A percentile compares a stretch with the other conserved stretches of the same genome.
Evolutionary conservation across 64 coral and sea anemone genomes (phyloP).

Genomic region (Trachythela sp.): DNA sequence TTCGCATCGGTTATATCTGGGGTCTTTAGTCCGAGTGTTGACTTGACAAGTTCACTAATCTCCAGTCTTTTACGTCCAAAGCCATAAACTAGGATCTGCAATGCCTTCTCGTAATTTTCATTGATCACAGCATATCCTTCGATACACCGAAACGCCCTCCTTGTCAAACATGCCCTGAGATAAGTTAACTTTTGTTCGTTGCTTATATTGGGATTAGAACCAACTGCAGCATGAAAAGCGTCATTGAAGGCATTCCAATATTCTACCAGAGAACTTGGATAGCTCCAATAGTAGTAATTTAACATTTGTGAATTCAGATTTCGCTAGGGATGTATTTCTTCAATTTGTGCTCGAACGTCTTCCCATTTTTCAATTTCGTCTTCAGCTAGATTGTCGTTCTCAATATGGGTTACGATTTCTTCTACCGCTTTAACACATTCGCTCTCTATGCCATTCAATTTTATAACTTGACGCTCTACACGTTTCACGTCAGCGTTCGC

Average conservation of each 20-base stretch:
- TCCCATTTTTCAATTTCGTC: neutral
- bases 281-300: conserved; percentile 44
- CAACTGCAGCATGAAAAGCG: conserved; percentile 49
- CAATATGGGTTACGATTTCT: neutral
- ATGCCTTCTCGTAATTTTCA: conserved; percentile 30
- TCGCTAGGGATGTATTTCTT: neutral
- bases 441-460: neutral
- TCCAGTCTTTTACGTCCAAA: conserved; percentile 43
- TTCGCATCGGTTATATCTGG: neutral
- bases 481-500: too few relatives aligned
- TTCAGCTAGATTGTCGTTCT: neutral
- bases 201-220: conserved; percentile 38
- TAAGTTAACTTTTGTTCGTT: conserved; percentile 53
- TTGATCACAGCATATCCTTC: conserved; percentile 49
- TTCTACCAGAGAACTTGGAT: conserved; percentile 47
- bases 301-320: neutral
- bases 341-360: neutral
- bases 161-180: conserved; percentile 32
- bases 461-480: neutral
- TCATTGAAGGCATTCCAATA: conserved; percentile 64
- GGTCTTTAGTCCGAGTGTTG: conserved; percentile 24
- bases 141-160: conserved; percentile 29
- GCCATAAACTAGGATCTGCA: conserved; percentile 25
- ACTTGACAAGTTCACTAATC: conserved; percentile 46
- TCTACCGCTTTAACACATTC: neutral